Base-by-base conservation (phyloP, 2,113 vertebrate genomes). In the Malurus elegans region DNA sequence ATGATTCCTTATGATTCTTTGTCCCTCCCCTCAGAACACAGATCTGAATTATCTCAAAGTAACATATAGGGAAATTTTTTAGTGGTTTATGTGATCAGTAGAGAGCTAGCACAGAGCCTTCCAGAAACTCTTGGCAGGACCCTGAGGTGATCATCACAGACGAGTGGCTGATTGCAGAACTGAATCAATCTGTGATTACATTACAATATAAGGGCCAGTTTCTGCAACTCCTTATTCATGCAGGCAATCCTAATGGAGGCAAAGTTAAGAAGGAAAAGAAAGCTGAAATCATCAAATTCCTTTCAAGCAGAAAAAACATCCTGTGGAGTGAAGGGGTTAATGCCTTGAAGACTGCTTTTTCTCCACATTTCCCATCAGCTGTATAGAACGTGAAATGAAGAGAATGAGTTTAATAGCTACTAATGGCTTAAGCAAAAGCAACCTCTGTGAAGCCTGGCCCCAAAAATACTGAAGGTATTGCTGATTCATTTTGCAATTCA, bases 131-230 rank as follows among this genome's bases (percentile, higher is more conserved):
- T 93, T 97, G 79, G 64, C 79, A 92, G 93, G 72, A 95, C 75
- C 48, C 87, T 90, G 91, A 93, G 81, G 90, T 81, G 94, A 86
- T 95, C 86, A 81, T 95, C 85, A 83, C 53, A 86, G 75, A 86
- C 3, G 88, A 97, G 82, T 79, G 82, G 69, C 75, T 97, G 94
- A 94, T 96, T 96, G 93, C 92, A 90, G 88, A 92, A 75, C 72
- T 96, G 95, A 97, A 96, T 97, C 92, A 90, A 90, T 95, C 88
- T 57, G 69, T 97, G 95, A 96, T 97, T 96, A 86, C 96, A 95
- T 95, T 96, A 95, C 88, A 97, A 90, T 90, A 71, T 64, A 92
- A 95, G 82, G 93, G 90, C 62, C 79, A 78, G 88, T 95, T 86
- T 82, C 84, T 78, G 54, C 73, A 94, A 79, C 76, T 81, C 62